Evolutionary conservation across 2,113 vertebrate genomes (phyloP).

Genomic region (Oreochromis aureus): DNA sequence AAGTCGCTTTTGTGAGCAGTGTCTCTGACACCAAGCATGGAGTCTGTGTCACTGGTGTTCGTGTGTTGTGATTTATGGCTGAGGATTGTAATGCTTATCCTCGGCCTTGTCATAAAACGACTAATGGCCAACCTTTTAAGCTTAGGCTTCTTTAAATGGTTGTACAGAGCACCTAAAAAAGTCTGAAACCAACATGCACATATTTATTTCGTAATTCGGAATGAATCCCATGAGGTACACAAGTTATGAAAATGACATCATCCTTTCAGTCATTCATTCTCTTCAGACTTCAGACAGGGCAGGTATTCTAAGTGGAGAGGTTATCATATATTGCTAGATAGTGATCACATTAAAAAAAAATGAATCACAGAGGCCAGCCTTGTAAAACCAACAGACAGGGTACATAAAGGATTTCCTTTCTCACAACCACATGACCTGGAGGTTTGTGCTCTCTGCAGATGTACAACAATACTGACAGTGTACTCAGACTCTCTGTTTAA

Average conservation of each 20-base stretch:
- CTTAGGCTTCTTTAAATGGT: conserved; percentile 3
- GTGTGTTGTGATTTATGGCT: neutral
- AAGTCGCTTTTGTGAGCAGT: neutral
- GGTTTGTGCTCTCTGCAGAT: neutral
- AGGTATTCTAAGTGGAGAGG: neutral
- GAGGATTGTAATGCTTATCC: conserved; percentile 6
- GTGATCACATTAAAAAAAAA: neutral
- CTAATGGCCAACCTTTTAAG: neutral
- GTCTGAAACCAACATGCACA: neutral
- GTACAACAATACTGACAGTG: conserved; percentile 32
- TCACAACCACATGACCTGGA: conserved; percentile 31
- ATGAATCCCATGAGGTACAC: neutral
- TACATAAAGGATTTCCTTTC: neutral
- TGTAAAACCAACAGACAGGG: neutral
- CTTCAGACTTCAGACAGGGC: neutral
- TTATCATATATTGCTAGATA: neutral
- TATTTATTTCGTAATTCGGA: neutral
- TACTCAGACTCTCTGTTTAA: conserved; percentile 17
- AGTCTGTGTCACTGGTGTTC: conserved; percentile 11
- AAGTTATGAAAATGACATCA: neutral
- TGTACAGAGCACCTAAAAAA: neutral
- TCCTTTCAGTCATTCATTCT: neutral
- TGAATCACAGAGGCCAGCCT: neutral
- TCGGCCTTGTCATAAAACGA: conserved; percentile 5
- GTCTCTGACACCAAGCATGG: neutral